phyloP scores from a whole-genome alignment of 2,888 invertebrate species.

The Eupeodes luniger region DNA sequence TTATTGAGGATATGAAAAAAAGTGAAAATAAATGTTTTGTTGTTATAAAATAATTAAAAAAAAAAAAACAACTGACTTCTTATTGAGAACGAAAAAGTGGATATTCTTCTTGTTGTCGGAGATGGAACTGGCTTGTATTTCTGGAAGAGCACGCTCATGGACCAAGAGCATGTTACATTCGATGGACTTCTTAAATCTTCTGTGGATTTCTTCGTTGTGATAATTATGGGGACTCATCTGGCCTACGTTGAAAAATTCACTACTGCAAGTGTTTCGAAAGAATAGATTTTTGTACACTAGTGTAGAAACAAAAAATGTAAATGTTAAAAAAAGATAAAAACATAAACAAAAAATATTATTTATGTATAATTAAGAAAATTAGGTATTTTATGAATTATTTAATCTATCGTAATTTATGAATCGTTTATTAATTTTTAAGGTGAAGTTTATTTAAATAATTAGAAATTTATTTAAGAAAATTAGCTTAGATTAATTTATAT shows the following conservation, averaged over 20 bases:
- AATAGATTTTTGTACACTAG: slow-evolving; percentile 43
- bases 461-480: too few species aligned
- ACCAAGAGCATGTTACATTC: neutral
- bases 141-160: neutral
- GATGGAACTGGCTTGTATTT: neutral
- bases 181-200: neutral
- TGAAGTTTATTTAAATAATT: too few species aligned
- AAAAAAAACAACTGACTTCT: slow-evolving; percentile 65
- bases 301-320: neutral
- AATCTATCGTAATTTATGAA: too few species aligned
- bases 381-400: neutral
- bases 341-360: too few species aligned
- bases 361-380: neutral
- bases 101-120: slow-evolving; percentile 1
- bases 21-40: slow-evolving; percentile 79
- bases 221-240: slow-evolving; percentile 1
- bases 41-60: slow-evolving; percentile 78
- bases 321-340: too few species aligned
- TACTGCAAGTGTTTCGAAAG: slow-evolving; percentile 35
- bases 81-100: slow-evolving; percentile 53
- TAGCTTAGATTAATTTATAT: too few species aligned
- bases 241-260: neutral
- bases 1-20: slow-evolving; percentile 74
- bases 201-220: slow-evolving; percentile 23
- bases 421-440: too few species aligned